phyloP scores from a whole-genome alignment of 2,888 invertebrate species.

The Diarsia mendica region DNA sequence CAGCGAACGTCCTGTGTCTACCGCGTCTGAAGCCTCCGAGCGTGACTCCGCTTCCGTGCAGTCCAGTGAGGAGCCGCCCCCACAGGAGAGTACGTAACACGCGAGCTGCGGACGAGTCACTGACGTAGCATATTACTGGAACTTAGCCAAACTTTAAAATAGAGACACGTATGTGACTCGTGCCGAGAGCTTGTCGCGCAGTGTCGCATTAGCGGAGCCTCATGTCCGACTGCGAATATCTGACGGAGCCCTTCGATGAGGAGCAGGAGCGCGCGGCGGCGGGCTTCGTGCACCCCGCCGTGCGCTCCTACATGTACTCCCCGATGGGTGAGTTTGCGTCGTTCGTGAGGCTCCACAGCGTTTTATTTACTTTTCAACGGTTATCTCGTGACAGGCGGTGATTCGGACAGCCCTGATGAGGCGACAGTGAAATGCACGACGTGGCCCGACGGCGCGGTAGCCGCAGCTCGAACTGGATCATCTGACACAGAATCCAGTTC shows the following conservation, averaged over 20 bases:
- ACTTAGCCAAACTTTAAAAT: constrained; percentile 88
- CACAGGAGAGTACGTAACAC: constrained; percentile 87
- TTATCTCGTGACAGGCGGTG: constrained; percentile 89
- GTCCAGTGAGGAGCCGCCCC: constrained; percentile 89
- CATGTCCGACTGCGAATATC: constrained; percentile 89
- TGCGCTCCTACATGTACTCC: constrained; percentile 90
- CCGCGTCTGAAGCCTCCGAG: constrained; percentile 87
- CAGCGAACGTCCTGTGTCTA: constrained; percentile 87
- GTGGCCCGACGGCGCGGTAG: constrained; percentile 86
- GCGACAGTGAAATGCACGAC: constrained; percentile 90
- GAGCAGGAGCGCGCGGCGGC: constrained; percentile 85
- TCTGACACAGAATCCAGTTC: constrained; percentile 85
- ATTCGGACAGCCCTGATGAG: constrained; percentile 91
- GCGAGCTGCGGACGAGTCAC: constrained; percentile 83
- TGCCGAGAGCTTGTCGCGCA: constrained; percentile 86
- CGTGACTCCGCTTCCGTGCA: constrained; percentile 88
- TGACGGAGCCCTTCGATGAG: constrained; percentile 87
- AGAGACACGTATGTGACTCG: constrained; percentile 88
- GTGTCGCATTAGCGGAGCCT: constrained; percentile 87
- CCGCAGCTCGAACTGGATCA: constrained; percentile 80
- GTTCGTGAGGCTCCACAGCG: constrained; percentile 76
- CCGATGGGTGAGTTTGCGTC: constrained; percentile 87
- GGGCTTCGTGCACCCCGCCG: constrained; percentile 86
- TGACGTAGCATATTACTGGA: constrained; percentile 88
- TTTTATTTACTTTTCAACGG: constrained; percentile 71